phyloP scores from a whole-genome alignment of 2,888 invertebrate genomes.

The Thereva nobilitata region DNA sequence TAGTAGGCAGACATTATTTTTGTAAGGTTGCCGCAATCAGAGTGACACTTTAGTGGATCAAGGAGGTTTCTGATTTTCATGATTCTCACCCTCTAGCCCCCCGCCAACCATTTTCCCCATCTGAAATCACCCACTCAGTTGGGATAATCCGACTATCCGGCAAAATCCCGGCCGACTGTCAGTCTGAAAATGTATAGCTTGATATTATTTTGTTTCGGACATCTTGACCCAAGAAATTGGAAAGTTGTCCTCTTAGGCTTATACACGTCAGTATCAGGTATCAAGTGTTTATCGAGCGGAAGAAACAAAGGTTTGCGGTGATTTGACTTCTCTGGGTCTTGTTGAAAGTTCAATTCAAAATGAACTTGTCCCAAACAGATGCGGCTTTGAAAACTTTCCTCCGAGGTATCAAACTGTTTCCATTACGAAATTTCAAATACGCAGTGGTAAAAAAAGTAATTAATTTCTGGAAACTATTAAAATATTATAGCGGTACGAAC shows the following conservation, averaged over 20 bases:
- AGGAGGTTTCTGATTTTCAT: no score
- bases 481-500: no score
- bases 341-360: slow-evolving; percentile 10
- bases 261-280: slow-evolving; percentile 14
- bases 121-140: neutral
- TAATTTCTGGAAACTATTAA: no score
- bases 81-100: neutral
- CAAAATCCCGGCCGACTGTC: neutral
- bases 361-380: slow-evolving; percentile 6
- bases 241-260: slow-evolving; percentile 2
- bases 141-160: no score
- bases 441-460: no score
- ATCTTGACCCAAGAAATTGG: slow-evolving; percentile 10
- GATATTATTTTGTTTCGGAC: slow-evolving; percentile 12
- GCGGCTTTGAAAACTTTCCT: neutral
- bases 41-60: slow-evolving; percentile 4
- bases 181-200: neutral
- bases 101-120: neutral
- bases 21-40: slow-evolving; percentile 5
- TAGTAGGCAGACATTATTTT: slow-evolving; percentile 8
- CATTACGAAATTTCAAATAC: no score
- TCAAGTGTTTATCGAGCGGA: slow-evolving; percentile 9
- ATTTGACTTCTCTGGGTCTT: neutral
- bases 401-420: no score
- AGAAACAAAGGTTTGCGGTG: neutral